Evolutionary conservation across 2,797 vertebrate genomes (phyloP), one percentile per base, ranked within the genome.

Genomic region (Coccyzus lansbergi): DNA sequence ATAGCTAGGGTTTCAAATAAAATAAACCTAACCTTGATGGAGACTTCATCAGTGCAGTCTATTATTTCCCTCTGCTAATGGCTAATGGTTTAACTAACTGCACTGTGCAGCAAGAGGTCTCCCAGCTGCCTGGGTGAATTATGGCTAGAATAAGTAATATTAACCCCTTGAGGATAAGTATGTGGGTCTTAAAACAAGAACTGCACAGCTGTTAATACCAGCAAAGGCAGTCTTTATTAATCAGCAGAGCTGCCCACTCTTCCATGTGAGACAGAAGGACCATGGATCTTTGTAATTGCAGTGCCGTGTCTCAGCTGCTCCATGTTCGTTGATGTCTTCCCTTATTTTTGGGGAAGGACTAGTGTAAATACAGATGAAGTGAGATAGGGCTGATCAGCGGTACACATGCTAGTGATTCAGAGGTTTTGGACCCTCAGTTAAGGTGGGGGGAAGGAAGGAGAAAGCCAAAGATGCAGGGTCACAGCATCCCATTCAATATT

Each of bases 81-180:
- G 92, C 87, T 94, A 96, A 96, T 21, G 19, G 85, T 72, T 91
- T 87, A 90, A 90, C 36, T 88, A 92, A 91, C 96, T 89, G 95
- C 88, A 93, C 83, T 1, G 16, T 96, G 96, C 91, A 97, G 95
- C 92, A 92, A 92, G 87, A 96, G 96, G 96, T 96, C 82, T 96
- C 83, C 83, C 79, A 94, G 92, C 88, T 95, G 96, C 91, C 88
- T 88, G 93, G 79, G 68, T 97, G 96, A 97, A 94, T 97, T 97
- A 97, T 94, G 94, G 92, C 71, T 86, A 52, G 60, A 70, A 31
- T 92, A 96, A 97, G 96, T 96, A 96, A 96, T 84, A 94, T 96
- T 96, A 97, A 97, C 96, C 95, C 90, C 75, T 94, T 78, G 68
- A 70, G 95, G 96, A 93, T 88, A 96, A 96, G 86, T 69, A 91